phyloP scores from a whole-genome alignment of 2,113 vertebrate genomes.

The Atrichornis clamosus region DNA sequence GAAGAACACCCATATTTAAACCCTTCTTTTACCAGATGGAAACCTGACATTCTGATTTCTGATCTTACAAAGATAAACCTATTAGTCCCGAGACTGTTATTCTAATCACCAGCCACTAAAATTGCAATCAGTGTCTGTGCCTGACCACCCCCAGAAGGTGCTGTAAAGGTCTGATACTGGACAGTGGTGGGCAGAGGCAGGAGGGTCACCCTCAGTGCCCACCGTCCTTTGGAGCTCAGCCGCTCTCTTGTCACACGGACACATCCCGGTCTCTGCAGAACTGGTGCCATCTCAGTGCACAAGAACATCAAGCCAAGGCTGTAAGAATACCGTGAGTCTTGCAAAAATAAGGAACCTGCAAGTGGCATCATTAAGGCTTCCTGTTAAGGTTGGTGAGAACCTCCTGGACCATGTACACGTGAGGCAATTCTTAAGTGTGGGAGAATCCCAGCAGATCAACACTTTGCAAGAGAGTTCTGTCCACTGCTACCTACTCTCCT shows the following conservation, averaged over 20 bases:
- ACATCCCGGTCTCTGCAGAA: accelerated
- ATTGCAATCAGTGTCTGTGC: accelerated
- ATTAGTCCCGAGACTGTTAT: background rate
- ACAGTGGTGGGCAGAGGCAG: accelerated
- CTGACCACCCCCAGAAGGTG: background rate
- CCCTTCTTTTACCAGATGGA: background rate
- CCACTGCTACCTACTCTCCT: background rate
- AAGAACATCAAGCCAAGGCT: background rate
- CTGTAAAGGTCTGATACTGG: background rate
- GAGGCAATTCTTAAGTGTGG: background rate
- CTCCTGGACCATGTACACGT: accelerated
- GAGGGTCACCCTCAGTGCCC: background rate
- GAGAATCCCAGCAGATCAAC: background rate
- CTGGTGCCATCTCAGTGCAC: background rate
- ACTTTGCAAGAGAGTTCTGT: background rate
- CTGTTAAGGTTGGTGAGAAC: background rate
- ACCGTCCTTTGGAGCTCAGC: background rate
- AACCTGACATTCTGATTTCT: background rate
- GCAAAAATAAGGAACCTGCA: background rate
- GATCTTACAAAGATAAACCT: background rate
- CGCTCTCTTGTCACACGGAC: background rate
- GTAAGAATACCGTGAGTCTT: background rate
- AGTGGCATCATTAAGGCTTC: background rate
- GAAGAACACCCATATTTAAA: background rate
- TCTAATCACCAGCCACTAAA: background rate